Percentiles rank a stretch among this genome's conserved stretches.
phyloP scores from a whole-genome alignment of 2,797 vertebrate species.

The Pangasius macronema region DNA sequence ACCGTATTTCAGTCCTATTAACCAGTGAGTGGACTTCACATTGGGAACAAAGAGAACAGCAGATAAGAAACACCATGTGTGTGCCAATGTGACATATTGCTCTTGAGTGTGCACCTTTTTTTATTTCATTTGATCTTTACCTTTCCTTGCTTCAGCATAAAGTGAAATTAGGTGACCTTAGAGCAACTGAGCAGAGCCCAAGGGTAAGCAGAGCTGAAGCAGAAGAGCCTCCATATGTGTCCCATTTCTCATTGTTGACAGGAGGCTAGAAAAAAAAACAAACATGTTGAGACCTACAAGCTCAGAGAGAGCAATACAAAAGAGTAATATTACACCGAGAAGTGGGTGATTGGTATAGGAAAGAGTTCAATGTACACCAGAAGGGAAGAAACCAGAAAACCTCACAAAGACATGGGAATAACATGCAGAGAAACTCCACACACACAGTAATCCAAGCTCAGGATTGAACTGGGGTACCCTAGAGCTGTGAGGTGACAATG shows the following conservation, averaged over 20 bases:
- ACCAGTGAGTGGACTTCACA: not conserved
- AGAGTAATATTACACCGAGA: not conserved
- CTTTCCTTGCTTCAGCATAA: constrained; percentile 52
- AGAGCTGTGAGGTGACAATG: not conserved
- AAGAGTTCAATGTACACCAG: not conserved
- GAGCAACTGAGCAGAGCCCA: constrained; percentile 55
- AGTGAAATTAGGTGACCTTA: constrained; percentile 68
- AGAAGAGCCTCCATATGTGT: constrained; percentile 50
- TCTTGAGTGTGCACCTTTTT: constrained; percentile 56
- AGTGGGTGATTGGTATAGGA: not conserved
- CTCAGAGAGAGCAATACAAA: constrained; percentile 27
- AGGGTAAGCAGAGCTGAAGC: constrained; percentile 56
- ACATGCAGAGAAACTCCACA: not conserved
- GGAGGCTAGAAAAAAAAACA: constrained; percentile 51
- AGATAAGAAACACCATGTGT: not conserved
- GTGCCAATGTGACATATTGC: constrained; percentile 36
- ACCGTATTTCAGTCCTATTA: not conserved
- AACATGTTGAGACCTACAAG: constrained; percentile 31
- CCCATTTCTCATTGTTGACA: constrained; percentile 67
- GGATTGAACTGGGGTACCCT: not conserved
- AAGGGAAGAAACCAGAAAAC: not conserved
- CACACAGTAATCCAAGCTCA: not conserved
- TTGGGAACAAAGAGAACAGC: not conserved
- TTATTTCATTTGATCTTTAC: constrained; percentile 51
- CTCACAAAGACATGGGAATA: not conserved